Percentiles rank a stretch among this genome's conserved stretches.
Conservation (phyloP, 1,140 invertebrate genomes). For the Orussus abietinus region DNA sequence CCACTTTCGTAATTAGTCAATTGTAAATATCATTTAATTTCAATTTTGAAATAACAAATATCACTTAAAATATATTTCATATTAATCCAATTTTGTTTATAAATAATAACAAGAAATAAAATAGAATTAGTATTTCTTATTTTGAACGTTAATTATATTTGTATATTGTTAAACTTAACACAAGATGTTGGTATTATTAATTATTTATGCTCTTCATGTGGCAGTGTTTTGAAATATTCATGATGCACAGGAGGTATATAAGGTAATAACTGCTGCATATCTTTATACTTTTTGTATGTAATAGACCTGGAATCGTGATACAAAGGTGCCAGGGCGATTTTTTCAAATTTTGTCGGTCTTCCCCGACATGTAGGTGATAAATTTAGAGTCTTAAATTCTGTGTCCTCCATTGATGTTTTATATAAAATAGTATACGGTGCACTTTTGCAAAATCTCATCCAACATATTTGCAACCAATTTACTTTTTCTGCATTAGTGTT, state of each 20-base stretch:
- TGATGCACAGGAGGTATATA: slow-evolving; percentile 21
- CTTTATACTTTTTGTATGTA: slow-evolving; percentile 21
- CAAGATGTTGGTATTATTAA: slow-evolving; percentile 13
- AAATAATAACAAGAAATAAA: slow-evolving; percentile 17
- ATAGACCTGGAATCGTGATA: slow-evolving; percentile 16
- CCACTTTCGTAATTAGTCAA: slow-evolving; percentile 10
- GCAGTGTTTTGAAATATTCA: slow-evolving; percentile 19
- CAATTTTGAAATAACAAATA: slow-evolving; percentile 12
- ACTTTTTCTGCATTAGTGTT: slow-evolving; percentile 16
- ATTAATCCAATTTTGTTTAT: slow-evolving; percentile 14
- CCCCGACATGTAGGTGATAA: slow-evolving; percentile 15
- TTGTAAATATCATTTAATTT: slow-evolving; percentile 9
- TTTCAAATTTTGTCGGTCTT: slow-evolving; percentile 19
- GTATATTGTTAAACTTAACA: slow-evolving; percentile 16
- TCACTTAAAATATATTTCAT: slow-evolving; percentile 12
- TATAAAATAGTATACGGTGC: slow-evolving; percentile 22
- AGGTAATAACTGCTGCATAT: slow-evolving; percentile 15
- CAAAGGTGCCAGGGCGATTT: slow-evolving; percentile 15
- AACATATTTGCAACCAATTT: slow-evolving; percentile 20
- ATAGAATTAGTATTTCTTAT: slow-evolving; percentile 8
- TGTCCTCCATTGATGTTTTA: slow-evolving; percentile 19
- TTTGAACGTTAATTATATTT: slow-evolving; percentile 14
- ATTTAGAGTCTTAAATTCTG: slow-evolving; percentile 14
- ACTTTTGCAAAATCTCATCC: slow-evolving; percentile 18
- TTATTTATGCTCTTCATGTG: slow-evolving; percentile 15